phyloP scores from a whole-genome alignment of 92 coral and sea anemone genomes.

The Epizoanthus fatuus region DNA sequence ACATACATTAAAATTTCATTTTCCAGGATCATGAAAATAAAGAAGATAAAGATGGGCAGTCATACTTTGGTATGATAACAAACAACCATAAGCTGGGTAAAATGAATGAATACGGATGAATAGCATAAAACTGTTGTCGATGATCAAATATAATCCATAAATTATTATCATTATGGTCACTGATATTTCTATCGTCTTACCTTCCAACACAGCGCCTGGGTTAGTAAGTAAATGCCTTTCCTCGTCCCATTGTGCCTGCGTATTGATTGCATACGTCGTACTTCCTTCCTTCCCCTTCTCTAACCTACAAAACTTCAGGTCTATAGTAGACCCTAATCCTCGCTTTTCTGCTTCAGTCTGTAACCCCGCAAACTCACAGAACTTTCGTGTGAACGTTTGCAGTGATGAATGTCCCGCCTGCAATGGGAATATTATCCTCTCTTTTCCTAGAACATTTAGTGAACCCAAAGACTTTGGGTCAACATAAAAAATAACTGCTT shows the following conservation, averaged over 20 bases:
- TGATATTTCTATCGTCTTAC: neutral
- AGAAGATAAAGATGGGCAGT: neutral
- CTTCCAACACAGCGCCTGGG: slow-evolving; percentile 19
- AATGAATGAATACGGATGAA: neutral
- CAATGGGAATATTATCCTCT: slow-evolving; percentile 50
- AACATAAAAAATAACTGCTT: slow-evolving; percentile 39
- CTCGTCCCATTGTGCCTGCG: slow-evolving; percentile 51
- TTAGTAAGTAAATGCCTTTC: slow-evolving; percentile 31
- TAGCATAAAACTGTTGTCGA: slow-evolving; percentile 9
- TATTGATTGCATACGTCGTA: slow-evolving; percentile 18
- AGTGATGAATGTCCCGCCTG: slow-evolving; percentile 29
- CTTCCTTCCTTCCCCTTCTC: slow-evolving; percentile 52
- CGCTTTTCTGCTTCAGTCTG: slow-evolving; percentile 51
- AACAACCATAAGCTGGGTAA: neutral
- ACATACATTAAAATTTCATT: slow-evolving; percentile 40
- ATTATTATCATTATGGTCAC: neutral
- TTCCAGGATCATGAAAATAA: slow-evolving; percentile 46
- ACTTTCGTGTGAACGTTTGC: slow-evolving; percentile 29
- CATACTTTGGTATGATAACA: neutral
- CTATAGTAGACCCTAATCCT: slow-evolving; percentile 49
- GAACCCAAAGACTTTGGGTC: slow-evolving; percentile 68
- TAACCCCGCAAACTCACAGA: slow-evolving; percentile 6
- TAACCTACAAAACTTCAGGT: slow-evolving; percentile 54
- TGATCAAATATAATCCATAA: neutral
- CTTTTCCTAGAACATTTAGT: slow-evolving; percentile 58